Evolutionary conservation across 1,140 invertebrate genomes (phyloP).

Genomic region (Zaprionus nigranus): DNA sequence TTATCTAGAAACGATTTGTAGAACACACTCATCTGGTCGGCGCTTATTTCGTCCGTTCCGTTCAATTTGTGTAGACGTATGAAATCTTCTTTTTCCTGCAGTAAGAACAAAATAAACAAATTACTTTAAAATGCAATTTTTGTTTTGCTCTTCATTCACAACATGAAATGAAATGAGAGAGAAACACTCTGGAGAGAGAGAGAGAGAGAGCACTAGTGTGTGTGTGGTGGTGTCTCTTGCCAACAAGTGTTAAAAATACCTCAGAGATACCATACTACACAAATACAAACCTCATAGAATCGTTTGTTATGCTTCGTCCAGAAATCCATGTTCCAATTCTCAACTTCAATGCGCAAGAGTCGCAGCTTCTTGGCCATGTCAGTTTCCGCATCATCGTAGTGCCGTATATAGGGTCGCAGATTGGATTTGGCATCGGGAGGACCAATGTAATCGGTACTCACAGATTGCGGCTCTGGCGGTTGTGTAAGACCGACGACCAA

Average conservation of each 20-base stretch:
- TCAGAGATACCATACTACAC: neutral
- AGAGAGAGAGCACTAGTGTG: constrained; percentile 3
- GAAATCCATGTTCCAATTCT: constrained; percentile 93
- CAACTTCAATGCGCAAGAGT: constrained; percentile 87
- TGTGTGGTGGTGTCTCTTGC: neutral
- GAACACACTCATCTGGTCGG: constrained; percentile 94
- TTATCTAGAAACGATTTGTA: constrained; percentile 93
- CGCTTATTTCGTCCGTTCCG: constrained; percentile 85
- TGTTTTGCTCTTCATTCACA: neutral
- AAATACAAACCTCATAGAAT: constrained; percentile 86
- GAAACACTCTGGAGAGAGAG: neutral
- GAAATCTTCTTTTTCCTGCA: constrained; percentile 89
- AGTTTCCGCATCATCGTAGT: constrained; percentile 88
- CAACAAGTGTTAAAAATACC: constrained; percentile 32
- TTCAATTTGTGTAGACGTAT: constrained; percentile 86
- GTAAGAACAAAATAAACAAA: constrained; percentile 49
- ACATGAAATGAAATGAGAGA: constrained; percentile 23
- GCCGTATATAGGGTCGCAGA: constrained; percentile 89
- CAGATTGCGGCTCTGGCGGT: constrained; percentile 73
- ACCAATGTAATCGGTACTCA: constrained; percentile 87
- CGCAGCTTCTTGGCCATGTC: constrained; percentile 88
- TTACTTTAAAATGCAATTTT: neutral
- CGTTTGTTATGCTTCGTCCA: constrained; percentile 91
- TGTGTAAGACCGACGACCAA: constrained; percentile 49
- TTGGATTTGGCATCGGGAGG: constrained; percentile 92